Conservation (phyloP, 23 tunicate genomes). For the Diplosoma virens region DNA sequence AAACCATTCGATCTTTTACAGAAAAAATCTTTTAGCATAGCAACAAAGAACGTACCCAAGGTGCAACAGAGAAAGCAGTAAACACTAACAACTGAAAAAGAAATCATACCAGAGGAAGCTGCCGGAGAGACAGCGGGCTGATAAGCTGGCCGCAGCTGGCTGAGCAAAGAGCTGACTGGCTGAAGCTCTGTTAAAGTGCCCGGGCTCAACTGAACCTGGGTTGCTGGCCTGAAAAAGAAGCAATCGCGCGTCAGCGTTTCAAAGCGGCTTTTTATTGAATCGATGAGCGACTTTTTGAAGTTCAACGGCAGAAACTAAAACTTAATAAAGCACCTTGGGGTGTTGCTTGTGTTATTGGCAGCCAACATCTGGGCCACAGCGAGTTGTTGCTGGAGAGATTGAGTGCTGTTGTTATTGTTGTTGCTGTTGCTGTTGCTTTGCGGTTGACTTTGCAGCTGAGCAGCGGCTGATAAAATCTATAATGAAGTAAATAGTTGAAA, state of each 20-base stretch:
- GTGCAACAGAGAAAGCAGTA: too few species aligned
- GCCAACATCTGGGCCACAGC: slow-evolving; percentile 78
- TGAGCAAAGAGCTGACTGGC: slow-evolving; percentile 82
- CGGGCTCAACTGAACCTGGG: slow-evolving; percentile 45
- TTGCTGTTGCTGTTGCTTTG: slow-evolving; percentile 45
- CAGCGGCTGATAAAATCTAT: slow-evolving; percentile 91
- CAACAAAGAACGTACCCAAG: too few species aligned
- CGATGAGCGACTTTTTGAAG: too few species aligned
- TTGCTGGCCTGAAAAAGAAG: slow-evolving; percentile 31
- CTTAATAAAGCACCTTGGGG: too few species aligned
- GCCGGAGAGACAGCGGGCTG: slow-evolving; percentile 8
- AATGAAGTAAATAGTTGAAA: too few species aligned
- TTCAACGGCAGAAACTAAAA: too few species aligned
- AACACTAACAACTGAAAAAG: too few species aligned
- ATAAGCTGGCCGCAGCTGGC: slow-evolving; percentile 67
- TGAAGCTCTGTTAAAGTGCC: slow-evolving; percentile 83
- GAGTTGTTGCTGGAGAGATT: slow-evolving; percentile 57
- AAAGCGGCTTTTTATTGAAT: too few species aligned
- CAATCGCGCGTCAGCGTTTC: too few species aligned
- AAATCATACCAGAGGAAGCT: slow-evolving; percentile 13
- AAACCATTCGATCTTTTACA: too few species aligned
- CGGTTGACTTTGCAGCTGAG: slow-evolving; percentile 72
- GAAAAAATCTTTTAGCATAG: too few species aligned
- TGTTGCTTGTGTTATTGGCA: slow-evolving; percentile 45
- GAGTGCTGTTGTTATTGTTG: slow-evolving; percentile 47